Percentiles rank a stretch among this genome's conserved stretches.
Conservation (phyloP, 2,113 vertebrate species). For the Gallinago paraguaiae region DNA sequence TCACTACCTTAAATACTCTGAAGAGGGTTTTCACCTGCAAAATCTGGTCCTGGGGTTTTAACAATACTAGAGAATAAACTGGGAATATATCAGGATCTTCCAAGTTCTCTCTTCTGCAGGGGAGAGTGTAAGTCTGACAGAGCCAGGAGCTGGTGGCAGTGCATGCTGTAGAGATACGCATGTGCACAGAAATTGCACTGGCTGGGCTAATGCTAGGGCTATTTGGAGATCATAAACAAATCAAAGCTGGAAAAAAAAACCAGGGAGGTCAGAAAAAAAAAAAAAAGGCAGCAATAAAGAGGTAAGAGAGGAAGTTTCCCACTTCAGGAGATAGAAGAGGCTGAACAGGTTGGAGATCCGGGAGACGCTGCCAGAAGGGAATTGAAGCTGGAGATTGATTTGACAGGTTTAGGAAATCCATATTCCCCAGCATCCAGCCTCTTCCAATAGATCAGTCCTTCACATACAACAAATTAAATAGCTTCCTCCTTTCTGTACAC, state of each 20-base stretch:
- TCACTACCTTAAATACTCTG: not conserved
- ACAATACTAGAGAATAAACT: not conserved
- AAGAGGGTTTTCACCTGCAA: not conserved
- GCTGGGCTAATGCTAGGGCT: not conserved
- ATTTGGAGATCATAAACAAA: not conserved
- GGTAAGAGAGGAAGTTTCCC: not conserved
- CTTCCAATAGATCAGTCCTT: not conserved
- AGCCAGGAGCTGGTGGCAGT: not conserved
- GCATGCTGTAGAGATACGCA: accelerated
- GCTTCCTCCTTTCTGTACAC: not conserved
- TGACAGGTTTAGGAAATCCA: not conserved
- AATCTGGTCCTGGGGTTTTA: not conserved
- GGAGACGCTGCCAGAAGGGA: not conserved
- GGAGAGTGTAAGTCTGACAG: not conserved
- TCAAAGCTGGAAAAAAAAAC: not conserved
- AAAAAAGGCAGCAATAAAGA: not conserved
- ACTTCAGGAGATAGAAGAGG: not conserved
- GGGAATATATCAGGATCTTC: not conserved
- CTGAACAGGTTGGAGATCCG: not conserved
- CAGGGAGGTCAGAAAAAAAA: not conserved
- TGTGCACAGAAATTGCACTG: not conserved
- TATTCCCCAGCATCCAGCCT: not conserved
- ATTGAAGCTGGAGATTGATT: not conserved
- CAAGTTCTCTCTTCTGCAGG: not conserved
- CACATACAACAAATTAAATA: not conserved